Evolutionary conservation across 2,113 vertebrate genomes (phyloP).

Genomic region (Xiphophorus maculatus): DNA sequence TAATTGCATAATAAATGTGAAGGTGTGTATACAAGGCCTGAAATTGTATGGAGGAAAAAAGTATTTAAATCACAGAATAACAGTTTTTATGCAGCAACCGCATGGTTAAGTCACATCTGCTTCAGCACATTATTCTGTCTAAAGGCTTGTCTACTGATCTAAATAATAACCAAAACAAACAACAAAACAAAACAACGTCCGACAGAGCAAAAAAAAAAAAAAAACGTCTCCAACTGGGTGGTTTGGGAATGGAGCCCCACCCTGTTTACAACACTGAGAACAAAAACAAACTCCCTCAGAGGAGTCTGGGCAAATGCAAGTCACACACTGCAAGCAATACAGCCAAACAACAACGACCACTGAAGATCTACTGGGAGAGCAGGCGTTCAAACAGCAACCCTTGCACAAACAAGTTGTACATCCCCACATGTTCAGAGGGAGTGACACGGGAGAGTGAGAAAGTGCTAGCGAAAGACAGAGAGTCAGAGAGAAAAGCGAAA

Average conservation of each 20-base stretch:
- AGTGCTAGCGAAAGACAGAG: background rate
- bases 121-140: constrained; percentile 54
- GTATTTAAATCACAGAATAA: constrained; percentile 32
- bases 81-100: constrained; percentile 43
- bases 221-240: constrained; percentile 60
- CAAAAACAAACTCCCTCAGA: constrained; percentile 78
- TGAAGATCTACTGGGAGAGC: constrained; percentile 67
- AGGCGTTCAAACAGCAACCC: constrained; percentile 54
- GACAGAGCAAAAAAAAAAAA: constrained; percentile 54
- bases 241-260: constrained; percentile 67
- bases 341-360: constrained; percentile 77
- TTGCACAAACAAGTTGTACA: constrained; percentile 59
- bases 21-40: background rate
- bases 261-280: constrained; percentile 69
- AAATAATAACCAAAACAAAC: constrained; percentile 53
- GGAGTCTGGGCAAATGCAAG: constrained; percentile 68
- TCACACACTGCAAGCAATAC: constrained; percentile 63
- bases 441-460: constrained; percentile 11
- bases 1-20: too few species aligned
- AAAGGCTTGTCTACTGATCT: constrained; percentile 52
- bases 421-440: constrained; percentile 16
- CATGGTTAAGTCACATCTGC: constrained; percentile 39
- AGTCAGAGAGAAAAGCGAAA: constrained; percentile 31
- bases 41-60: background rate
- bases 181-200: constrained; percentile 40